Evolutionary conservation across 2,113 vertebrate genomes (phyloP).

Genomic region (Martes martes): DNA sequence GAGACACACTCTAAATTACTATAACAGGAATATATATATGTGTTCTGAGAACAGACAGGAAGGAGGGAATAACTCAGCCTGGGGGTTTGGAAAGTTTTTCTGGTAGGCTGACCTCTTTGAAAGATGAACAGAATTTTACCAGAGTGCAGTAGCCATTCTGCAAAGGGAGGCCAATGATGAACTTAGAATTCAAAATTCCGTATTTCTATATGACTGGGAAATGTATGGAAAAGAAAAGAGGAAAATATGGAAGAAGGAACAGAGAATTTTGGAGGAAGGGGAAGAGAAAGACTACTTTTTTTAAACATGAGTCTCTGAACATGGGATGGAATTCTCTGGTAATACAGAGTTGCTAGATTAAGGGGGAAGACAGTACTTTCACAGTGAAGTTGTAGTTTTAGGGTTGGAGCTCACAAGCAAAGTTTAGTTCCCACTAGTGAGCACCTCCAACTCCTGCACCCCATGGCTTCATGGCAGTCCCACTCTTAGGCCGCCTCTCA

Average conservation of each 20-base stretch:
- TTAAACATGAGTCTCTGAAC: background rate
- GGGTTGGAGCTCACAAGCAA: background rate
- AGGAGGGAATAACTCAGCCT: background rate
- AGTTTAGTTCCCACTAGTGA: background rate
- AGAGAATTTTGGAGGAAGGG: background rate
- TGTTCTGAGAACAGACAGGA: background rate
- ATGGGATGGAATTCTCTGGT: background rate
- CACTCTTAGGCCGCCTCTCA: fast-evolving
- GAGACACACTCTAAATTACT: background rate
- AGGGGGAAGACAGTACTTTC: background rate
- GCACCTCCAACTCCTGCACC: background rate
- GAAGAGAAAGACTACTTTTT: background rate
- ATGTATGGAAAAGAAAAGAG: background rate
- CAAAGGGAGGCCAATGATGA: background rate
- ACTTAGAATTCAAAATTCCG: background rate
- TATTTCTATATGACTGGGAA: background rate
- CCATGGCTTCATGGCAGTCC: background rate
- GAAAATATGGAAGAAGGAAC: background rate
- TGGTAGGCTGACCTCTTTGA: background rate
- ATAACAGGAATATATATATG: background rate
- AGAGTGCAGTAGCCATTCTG: background rate
- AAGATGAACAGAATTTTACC: background rate
- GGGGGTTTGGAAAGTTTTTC: background rate
- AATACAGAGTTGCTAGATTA: background rate
- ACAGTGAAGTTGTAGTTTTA: background rate